phyloP scores from a whole-genome alignment of 2,888 invertebrate genomes.

The Idaea dimidiata region DNA sequence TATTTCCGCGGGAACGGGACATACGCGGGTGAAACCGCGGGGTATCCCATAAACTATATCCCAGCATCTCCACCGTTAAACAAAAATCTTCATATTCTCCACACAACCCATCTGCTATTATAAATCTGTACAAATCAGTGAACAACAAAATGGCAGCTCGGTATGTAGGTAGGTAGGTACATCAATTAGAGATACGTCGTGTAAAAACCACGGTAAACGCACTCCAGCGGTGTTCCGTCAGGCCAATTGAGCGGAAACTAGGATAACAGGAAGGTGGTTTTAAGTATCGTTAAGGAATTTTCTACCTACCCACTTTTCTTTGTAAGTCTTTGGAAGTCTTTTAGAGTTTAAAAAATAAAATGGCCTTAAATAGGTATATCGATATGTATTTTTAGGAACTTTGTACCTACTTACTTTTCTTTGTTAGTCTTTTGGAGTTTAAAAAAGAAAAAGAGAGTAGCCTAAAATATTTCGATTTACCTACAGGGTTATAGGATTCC shows the following conservation, averaged over 20 bases:
- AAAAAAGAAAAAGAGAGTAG: no score
- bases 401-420: no score
- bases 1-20: no score
- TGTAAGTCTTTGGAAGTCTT: no score
- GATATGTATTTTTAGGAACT: no score
- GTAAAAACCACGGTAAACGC: not conserved
- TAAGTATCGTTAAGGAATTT: not conserved
- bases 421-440: no score
- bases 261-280: constrained; percentile 1
- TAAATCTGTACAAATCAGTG: constrained; percentile 9
- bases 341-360: no score
- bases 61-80: not conserved
- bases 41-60: no score
- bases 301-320: not conserved
- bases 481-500: no score
- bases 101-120: constrained; percentile 7
- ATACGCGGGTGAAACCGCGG: no score
- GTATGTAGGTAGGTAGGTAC: not conserved
- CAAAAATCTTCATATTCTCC: not conserved
- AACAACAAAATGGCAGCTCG: constrained; percentile 14
- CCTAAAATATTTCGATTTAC: no score
- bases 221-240: constrained; percentile 1
- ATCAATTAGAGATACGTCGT: constrained; percentile 6
- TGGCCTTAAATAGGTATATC: no score
- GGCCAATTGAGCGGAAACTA: not conserved